Evolutionary conservation across 2,113 vertebrate species (phyloP).

Genomic region (Micronycteris hirsuta): DNA sequence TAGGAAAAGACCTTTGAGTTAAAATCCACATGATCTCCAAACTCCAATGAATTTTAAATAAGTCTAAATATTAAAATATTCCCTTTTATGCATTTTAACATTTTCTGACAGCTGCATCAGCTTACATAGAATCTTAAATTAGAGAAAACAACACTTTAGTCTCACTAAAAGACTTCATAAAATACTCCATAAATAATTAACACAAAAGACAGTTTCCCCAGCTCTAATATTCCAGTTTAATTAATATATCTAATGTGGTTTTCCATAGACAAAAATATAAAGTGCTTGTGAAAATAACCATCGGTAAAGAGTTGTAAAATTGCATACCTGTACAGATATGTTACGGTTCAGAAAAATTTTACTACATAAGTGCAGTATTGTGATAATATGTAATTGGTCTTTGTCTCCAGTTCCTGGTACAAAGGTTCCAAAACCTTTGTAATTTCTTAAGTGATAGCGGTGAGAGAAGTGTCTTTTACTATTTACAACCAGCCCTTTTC

Average conservation of each 20-base stretch:
- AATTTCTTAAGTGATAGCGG: not conserved
- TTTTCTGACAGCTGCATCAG: not conserved
- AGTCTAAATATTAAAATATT: constrained; percentile 15
- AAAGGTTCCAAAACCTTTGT: not conserved
- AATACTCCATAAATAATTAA: constrained; percentile 32
- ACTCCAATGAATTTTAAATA: constrained; percentile 1
- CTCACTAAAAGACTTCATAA: constrained; percentile 22
- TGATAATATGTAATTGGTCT: not conserved
- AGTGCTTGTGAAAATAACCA: not conserved
- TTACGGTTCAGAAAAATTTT: constrained; percentile 3
- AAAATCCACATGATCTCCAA: not conserved
- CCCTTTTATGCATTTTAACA: constrained; percentile 12
- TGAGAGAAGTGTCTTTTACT: not conserved
- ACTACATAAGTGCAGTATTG: not conserved
- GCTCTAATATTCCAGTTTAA: constrained; percentile 8
- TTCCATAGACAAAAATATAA: not conserved
- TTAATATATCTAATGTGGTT: constrained; percentile 15
- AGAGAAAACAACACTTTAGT: not conserved
- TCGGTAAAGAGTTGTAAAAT: not conserved
- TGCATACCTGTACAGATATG: not conserved
- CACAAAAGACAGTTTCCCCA: not conserved
- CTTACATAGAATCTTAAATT: not conserved
- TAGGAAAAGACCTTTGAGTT: not conserved
- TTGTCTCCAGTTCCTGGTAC: not conserved
- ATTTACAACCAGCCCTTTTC: not conserved